A percentile compares a stretch with the other conserved stretches of the same genome.
These are phyloP conservation scores for Hesperia comma DNA, from an alignment of 2,888 invertebrate genomes.

Conservation along the genomic window DNA sequence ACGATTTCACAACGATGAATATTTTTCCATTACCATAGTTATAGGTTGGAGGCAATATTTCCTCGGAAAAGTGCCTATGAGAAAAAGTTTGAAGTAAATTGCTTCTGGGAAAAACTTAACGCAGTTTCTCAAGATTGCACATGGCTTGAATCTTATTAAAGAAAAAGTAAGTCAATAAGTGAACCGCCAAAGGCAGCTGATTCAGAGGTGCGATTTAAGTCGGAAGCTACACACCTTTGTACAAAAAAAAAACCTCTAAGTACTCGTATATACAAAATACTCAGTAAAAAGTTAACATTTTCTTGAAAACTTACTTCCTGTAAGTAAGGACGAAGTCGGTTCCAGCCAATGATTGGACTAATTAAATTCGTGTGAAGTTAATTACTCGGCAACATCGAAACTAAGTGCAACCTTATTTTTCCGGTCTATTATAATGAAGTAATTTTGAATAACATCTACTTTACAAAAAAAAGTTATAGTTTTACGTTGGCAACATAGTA, in stretches of 20 bases:
- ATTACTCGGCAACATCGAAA: slow-evolving; percentile 30
- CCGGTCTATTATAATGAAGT: slow-evolving; percentile 4
- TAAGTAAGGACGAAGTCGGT: slow-evolving; percentile 57
- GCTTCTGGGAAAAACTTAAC: not conserved
- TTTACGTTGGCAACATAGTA: slow-evolving; percentile 3
- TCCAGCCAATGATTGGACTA: slow-evolving; percentile 54
- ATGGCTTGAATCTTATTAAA: not conserved
- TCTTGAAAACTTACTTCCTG: slow-evolving; percentile 56
- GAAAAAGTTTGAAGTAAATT: too few relatives aligned
- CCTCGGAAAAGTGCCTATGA: not conserved
- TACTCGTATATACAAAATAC: too few relatives aligned
- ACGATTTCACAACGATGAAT: slow-evolving; percentile 8
- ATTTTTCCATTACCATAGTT: not conserved
- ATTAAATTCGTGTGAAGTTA: slow-evolving; percentile 47
- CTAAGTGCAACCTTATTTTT: slow-evolving; percentile 21
- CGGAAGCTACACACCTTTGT: too few relatives aligned
- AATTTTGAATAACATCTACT: not conserved
- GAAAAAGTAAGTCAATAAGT: not conserved
- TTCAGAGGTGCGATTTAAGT: too few relatives aligned
- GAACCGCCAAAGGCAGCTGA: too few relatives aligned
- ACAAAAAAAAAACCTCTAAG: too few relatives aligned
- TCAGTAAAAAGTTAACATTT: slow-evolving; percentile 49
- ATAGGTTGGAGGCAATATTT: not conserved
- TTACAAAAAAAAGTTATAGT: too few relatives aligned
- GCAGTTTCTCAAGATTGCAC: not conserved